Evolutionary conservation across 2,888 invertebrate genomes (phyloP).

Genomic region (Gandaritis pyraliata): DNA sequence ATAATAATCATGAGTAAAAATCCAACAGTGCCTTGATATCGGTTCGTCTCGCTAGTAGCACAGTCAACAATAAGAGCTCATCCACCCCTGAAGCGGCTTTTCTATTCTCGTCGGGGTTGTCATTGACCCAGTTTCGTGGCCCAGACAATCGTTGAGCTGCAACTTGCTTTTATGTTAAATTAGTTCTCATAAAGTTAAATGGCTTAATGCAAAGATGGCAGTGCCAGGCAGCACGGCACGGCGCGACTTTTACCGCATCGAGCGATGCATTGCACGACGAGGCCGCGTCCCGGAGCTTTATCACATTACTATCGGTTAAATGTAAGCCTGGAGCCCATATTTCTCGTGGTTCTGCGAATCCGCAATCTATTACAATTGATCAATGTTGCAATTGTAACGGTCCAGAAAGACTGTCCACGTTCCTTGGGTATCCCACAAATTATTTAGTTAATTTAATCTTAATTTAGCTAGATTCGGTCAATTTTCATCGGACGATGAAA

Average conservation of each 20-base stretch:
- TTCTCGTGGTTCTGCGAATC: conserved; percentile 25
- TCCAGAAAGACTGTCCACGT: too few species aligned
- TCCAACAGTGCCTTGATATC: conserved; percentile 39
- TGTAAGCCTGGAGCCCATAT: conserved; percentile 23
- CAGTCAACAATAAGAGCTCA: conserved; percentile 67
- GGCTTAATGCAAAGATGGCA: conserved; percentile 61
- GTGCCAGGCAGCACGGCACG: conserved; percentile 57
- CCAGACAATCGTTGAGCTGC: conserved; percentile 61
- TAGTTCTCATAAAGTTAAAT: conserved; percentile 74
- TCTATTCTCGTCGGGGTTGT: conserved; percentile 78
- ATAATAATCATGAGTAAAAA: conserved; percentile 36
- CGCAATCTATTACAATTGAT: conserved; percentile 39
- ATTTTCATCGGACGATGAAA: too few species aligned
- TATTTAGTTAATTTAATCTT: too few species aligned
- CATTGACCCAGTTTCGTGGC: conserved; percentile 78
- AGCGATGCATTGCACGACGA: conserved; percentile 37
- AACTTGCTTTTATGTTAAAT: conserved; percentile 66
- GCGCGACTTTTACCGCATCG: conserved; percentile 43
- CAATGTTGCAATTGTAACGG: conserved; percentile 27
- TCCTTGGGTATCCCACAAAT: too few species aligned
- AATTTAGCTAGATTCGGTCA: too few species aligned
- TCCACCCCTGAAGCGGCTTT: conserved; percentile 71
- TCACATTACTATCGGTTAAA: conserved; percentile 41
- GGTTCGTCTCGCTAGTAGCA: conserved; percentile 49
- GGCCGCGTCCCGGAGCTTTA: conserved; percentile 39